phyloP scores from a whole-genome alignment of 1,140 invertebrate species.

The Doryteuthis pealeii region DNA sequence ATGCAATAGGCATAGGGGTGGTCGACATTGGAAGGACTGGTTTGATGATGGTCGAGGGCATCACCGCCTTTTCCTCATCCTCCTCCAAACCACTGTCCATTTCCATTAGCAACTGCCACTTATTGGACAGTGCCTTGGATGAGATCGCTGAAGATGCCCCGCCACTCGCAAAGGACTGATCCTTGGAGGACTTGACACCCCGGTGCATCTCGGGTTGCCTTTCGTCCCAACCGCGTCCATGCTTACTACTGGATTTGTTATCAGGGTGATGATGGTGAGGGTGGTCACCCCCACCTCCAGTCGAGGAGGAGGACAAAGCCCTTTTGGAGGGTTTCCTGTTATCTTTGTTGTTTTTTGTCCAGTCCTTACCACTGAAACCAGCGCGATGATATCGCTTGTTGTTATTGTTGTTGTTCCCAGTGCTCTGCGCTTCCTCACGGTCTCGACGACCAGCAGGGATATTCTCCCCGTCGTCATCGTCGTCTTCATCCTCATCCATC shows the following conservation, averaged over 20 bases:
- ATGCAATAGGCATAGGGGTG: neutral
- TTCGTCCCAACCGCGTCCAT: neutral
- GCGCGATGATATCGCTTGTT: neutral
- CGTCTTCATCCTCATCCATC: slow-evolving; percentile 17
- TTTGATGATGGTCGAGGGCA: neutral
- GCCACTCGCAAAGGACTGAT: neutral
- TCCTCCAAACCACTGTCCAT: slow-evolving; percentile 6
- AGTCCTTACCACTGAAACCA: neutral
- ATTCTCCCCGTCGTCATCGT: slow-evolving; percentile 22
- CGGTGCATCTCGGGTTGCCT: neutral
- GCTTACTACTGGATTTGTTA: neutral
- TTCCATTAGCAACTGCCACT: slow-evolving; percentile 4
- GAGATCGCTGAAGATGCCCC: neutral
- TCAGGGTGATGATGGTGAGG: neutral
- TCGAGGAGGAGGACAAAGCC: neutral
- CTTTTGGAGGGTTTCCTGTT: neutral
- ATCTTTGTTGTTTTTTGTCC: neutral
- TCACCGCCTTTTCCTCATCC: neutral
- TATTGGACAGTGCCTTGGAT: neutral
- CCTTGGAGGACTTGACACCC: neutral
- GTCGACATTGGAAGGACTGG: neutral
- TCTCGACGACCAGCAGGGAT: neutral
- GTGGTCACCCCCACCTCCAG: neutral
- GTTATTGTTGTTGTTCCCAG: neutral
- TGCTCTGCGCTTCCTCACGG: neutral